Base-by-base conservation (phyloP, 2,888 invertebrate species). In the Trachelus iudaicus region DNA sequence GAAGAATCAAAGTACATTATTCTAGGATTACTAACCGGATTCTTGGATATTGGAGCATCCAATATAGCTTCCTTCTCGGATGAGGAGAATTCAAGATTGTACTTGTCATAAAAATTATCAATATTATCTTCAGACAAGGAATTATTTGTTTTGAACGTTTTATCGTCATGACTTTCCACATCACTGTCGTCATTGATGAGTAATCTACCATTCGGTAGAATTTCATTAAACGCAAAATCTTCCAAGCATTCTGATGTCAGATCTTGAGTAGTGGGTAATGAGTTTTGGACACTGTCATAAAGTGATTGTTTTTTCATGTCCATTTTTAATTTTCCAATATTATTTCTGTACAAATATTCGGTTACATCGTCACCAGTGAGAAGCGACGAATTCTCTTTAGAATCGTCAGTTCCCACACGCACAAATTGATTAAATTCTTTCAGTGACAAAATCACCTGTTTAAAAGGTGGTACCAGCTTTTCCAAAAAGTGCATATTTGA, bases 401-500 rank as follows among this genome's bases (percentile, higher is more conserved):
- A 11, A 56, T 77, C 78, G 74, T 83, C 73, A 56, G 56, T 56
- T 23, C 56, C 56, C 11, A 90, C 80, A 34, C 75, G 40, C 4
- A 87, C 84, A 1, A 71, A 30, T 74, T 85, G 76, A 30, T 85
- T 84, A 34, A 86, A 79, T 81, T 86, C 84, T n/a, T 82, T 56
- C 4, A 85, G 13, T 69, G 73, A 84, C 74, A 87, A 79, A 77
- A 77, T 80, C 13, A 80, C 34, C 73, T 84, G 85, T 73, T 88
- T 85, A 76, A 87, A 89, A 15, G 82, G 79, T 1, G 88, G 79
- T 9, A 90, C 87, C 35, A 86, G 79, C 81, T 91, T 90, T 40
- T 90, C 89, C 3, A 91, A 35, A 73, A 88, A 91, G 71, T 90
- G 89, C 40, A 90, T 79, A 76, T 84, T 87, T 1, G 84, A 83